These are phyloP conservation scores for Catocala nupta DNA, from an alignment of 2,888 invertebrate genomes.

Conservation along the genomic window DNA sequence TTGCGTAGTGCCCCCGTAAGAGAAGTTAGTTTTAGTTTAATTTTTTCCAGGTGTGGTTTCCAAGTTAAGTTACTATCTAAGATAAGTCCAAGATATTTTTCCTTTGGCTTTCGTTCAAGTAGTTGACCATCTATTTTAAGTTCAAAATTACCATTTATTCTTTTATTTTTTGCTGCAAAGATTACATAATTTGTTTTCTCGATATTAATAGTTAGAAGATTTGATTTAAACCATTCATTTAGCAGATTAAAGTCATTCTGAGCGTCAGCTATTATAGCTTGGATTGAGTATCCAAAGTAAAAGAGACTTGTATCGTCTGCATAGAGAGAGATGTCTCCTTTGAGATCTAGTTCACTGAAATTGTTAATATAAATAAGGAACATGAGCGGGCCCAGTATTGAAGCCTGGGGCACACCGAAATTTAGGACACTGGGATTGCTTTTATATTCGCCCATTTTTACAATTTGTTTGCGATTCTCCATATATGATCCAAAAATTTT, in stretches of 20 bases:
- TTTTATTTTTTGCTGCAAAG: conserved; percentile 21
- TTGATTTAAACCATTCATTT: conserved; percentile 11
- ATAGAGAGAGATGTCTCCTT: conserved; percentile 17
- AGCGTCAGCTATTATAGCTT: conserved; percentile 3
- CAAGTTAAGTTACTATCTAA: conserved; percentile 4
- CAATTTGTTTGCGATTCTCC: conserved; percentile 8
- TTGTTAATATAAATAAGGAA: conserved; percentile 17
- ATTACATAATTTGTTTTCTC: conserved; percentile 23
- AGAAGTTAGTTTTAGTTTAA: neutral
- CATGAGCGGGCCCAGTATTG: conserved; percentile 13
- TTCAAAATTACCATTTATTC: neutral
- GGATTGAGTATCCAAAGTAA: conserved; percentile 12
- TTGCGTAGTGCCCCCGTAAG: neutral
- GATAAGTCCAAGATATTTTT: conserved; percentile 12
- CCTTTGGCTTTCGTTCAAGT: conserved; percentile 4
- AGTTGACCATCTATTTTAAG: conserved; percentile 9
- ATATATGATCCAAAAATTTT: conserved; percentile 8
- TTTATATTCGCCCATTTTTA: conserved; percentile 11
- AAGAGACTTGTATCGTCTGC: conserved; percentile 22
- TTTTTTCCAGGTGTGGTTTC: conserved; percentile 6
- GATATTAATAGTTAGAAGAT: conserved; percentile 5
- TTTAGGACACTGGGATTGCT: neutral
- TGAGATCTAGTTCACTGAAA: conserved; percentile 10
- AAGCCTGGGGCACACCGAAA: conserved; percentile 14
- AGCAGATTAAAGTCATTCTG: conserved; percentile 3